These are phyloP conservation scores for Hesperophylax magnus DNA, from an alignment of 1,140 invertebrate genomes.

Conservation along the genomic window DNA sequence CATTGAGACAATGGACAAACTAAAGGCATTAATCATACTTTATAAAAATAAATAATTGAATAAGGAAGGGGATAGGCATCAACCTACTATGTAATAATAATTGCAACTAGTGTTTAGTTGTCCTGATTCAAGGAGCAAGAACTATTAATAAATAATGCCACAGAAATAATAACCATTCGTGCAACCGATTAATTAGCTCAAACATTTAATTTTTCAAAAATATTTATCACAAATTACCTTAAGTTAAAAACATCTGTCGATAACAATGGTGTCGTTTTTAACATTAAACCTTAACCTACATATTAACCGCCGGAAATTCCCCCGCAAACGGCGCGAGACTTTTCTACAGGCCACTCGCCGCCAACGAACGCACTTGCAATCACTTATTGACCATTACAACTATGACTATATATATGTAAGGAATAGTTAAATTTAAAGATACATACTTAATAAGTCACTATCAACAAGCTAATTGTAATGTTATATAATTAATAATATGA, in stretches of 20 bases:
- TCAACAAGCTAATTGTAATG: slow-evolving; percentile 44
- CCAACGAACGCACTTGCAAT: slow-evolving; percentile 12
- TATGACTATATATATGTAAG: slow-evolving; percentile 44
- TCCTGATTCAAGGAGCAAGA: neutral
- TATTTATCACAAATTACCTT: slow-evolving; percentile 44
- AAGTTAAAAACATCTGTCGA: slow-evolving; percentile 35
- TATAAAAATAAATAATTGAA: neutral
- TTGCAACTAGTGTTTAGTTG: neutral
- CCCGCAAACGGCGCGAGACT: neutral
- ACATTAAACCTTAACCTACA: slow-evolving; percentile 33
- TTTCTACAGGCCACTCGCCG: neutral
- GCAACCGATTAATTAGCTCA: neutral
- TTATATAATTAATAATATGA: slow-evolving; percentile 36
- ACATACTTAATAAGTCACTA: slow-evolving; percentile 44
- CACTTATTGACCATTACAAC: slow-evolving; percentile 21
- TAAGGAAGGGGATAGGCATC: neutral
- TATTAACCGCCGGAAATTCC: neutral
- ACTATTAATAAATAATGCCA: neutral
- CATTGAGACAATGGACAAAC: neutral
- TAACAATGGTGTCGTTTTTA: slow-evolving; percentile 43
- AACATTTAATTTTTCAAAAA: slow-evolving; percentile 28
- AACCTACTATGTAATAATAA: neutral
- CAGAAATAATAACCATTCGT: slow-evolving; percentile 1
- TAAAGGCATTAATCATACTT: neutral
- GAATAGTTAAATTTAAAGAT: slow-evolving; percentile 39